phyloP scores from a whole-genome alignment of 2,113 vertebrate genomes.

The Menura novaehollandiae region DNA sequence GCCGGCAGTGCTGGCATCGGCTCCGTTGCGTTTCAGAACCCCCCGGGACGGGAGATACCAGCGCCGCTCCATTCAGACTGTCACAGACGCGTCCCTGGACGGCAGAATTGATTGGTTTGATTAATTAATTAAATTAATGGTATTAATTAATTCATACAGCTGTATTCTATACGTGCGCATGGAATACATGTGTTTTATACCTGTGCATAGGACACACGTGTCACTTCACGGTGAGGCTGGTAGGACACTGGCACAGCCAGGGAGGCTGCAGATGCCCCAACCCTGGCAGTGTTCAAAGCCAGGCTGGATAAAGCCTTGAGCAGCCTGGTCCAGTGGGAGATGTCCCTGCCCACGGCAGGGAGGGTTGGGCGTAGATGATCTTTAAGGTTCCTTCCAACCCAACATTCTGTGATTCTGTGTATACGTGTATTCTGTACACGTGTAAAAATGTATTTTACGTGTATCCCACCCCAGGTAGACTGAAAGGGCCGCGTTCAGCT shows the following conservation, averaged over 20 bases:
- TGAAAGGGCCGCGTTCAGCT: neutral
- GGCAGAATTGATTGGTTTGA: neutral
- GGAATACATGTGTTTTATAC: neutral
- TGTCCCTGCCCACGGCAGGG: neutral
- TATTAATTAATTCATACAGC: no score
- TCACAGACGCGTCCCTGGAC: fast-evolving
- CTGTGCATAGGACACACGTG: neutral
- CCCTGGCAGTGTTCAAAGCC: neutral
- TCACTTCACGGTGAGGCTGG: fast-evolving
- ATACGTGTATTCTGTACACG: fast-evolving
- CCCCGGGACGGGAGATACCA: neutral
- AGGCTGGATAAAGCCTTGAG: neutral
- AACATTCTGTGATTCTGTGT: fast-evolving
- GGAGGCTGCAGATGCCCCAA: neutral
- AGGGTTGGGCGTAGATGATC: neutral
- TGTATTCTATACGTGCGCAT: fast-evolving
- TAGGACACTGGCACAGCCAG: neutral
- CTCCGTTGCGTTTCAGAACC: neutral
- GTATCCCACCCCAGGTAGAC: fast-evolving
- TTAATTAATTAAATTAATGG: no score
- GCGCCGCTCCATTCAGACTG: fast-evolving
- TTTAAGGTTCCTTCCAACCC: neutral
- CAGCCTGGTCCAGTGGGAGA: fast-evolving
- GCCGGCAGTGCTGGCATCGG: neutral
- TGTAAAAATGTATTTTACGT: neutral